Evolutionary conservation across 2,888 invertebrate species (phyloP), one percentile per base, ranked within the genome.

Genomic region (Furcula furcula): DNA sequence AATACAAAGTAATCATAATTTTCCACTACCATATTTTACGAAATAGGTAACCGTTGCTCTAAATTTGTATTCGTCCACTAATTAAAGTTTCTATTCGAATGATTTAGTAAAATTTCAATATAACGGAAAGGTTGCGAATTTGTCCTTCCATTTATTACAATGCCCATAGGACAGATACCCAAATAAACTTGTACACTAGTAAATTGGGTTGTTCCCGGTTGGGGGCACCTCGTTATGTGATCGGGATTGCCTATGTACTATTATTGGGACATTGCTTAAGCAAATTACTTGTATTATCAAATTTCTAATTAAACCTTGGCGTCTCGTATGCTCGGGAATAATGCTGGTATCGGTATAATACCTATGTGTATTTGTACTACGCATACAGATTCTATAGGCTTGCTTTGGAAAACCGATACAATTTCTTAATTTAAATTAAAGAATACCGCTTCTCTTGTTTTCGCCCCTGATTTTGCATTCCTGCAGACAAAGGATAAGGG

Each of bases 111-210:
- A 75, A 76, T 81, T 76, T 80, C 77, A 78, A 80, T 77, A 73
- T 67, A 68, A 59, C 56, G 39, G 63, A 65, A 68, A 71, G 75
- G 76, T 77, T 72, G 66, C 60, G 70, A 74, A 77, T 80, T 76
- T 78, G 76, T 73, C 77, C 71, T 72, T 68, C 69, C 75, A 78
- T 81, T 77, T 81, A 82, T 71, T 69, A 66, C 73, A 74, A 81
- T 81, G 55, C 83, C 79, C 80, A 48, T 49, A 65, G 82, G 83
- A 80, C 66, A 73, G 68, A 76, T 78, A 71, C 72, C 76, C 76
- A 74, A 81, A 84, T 82, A 79, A 84, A 84, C 79, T 81, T 82
- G 74, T 76, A 73, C 73, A 79, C 75, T 79, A 78, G 70, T 76
- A 85, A 83, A 85, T 84, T 81, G 82, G 82, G 83, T 78, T 76